Base-by-base conservation (phyloP, 2,888 invertebrate species). In the Hydrotaea cyrtoneurina region DNA sequence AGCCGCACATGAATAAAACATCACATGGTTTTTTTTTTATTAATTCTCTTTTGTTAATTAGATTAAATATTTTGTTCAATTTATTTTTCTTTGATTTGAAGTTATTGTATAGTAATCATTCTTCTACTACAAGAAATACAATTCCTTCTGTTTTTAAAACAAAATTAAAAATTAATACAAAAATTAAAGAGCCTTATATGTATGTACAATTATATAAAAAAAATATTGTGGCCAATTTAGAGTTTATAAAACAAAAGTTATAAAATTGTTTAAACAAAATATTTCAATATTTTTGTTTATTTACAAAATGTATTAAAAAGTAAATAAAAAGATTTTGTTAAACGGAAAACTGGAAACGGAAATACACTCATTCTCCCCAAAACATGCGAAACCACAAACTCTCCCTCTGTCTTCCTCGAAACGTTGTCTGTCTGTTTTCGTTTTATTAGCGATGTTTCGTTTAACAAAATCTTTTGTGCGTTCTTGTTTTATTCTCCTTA, bases 281-380 rank as follows among this genome's bases (percentile, higher is more conserved):
- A 39, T 55, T 72, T 26, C 31, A 50, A 19, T 55, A 50, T 78
- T 84, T 78, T 31, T 78, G 69, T 75, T 82, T 85, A 80, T 85
- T 78, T 85, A 85, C 82, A 85, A 79, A 50, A 75, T 82, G 77
- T 82, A 53, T 71, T 80, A 72, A 36, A 69, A 82, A 78, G 31
- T 78, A 50, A 74, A 69, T 64, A 75, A 55, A 75, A 82, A 77
- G 79, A 82, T 77, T 73, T 53, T 74, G 79, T 80, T 80, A 85
- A 85, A 31, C 31, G 2, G 31, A 7, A 82, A 57, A 77, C 19
- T n/a, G 72, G 73, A 64, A 62, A 62, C 43, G 62, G 21, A 69
- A 19, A 53, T 39, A 17, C 64, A 55, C 11, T 50, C 53, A 59
- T 39, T 31, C 7, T 31, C 7, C 2, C n/a, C 7, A 74, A 55